These are phyloP conservation scores for Sebastes kiyomatsui DNA, from an alignment of 2,797 vertebrate species.

Conservation along the genomic window DNA sequence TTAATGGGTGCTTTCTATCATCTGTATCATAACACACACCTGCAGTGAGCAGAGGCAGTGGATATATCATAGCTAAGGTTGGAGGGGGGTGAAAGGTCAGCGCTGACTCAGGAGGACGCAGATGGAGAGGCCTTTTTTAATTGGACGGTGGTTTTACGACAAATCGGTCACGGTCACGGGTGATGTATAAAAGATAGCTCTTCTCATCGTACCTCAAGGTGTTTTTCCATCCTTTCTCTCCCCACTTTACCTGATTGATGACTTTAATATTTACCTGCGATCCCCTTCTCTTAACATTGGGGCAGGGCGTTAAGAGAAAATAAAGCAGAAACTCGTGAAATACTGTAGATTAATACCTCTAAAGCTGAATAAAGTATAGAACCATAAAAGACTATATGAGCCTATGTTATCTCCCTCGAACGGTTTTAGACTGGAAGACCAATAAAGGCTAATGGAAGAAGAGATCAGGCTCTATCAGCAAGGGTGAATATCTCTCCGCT, in stretches of 20 bases:
- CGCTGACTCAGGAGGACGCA: constrained; percentile 63
- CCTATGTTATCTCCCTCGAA: constrained; percentile 45
- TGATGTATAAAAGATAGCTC: constrained; percentile 43
- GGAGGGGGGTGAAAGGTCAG: constrained; percentile 49
- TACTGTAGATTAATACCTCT: constrained; percentile 38
- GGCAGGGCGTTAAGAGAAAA: constrained; percentile 14
- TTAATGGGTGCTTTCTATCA: constrained; percentile 30
- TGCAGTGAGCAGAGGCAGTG: constrained; percentile 10
- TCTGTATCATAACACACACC: constrained; percentile 23
- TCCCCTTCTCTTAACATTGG: constrained; percentile 2
- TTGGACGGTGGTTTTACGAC: constrained; percentile 59
- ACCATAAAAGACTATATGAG: constrained; percentile 49
- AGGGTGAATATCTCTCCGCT: constrained; percentile 36
- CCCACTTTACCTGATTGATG: constrained; percentile 70
- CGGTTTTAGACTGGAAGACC: constrained; percentile 51
- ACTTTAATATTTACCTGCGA: constrained; percentile 71
- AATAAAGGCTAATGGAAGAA: constrained; percentile 72
- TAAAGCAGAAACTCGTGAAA: constrained; percentile 40
- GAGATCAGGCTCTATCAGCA: constrained; percentile 51
- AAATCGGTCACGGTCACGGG: constrained; percentile 50
- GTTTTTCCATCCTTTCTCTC: constrained; percentile 25
- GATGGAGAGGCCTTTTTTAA: constrained; percentile 64
- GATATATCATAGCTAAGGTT: constrained; percentile 43
- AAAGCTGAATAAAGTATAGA: constrained; percentile 44
- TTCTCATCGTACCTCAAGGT: constrained; percentile 10